Base-by-base conservation (phyloP, 2,113 vertebrate genomes). In the Pedionomus torquatus region DNA sequence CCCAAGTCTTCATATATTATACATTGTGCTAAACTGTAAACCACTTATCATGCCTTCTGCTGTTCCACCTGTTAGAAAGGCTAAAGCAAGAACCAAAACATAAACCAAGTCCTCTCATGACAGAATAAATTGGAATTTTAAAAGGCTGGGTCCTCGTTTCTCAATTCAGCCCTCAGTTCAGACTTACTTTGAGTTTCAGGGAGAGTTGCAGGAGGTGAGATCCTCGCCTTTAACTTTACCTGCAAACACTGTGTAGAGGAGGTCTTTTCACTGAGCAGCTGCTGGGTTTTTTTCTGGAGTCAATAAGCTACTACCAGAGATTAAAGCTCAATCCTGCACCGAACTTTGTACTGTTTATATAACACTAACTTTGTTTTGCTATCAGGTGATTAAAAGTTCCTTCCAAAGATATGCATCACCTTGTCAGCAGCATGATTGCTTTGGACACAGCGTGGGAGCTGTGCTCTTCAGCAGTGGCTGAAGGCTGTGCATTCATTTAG, bases 331-430 rank as follows among this genome's bases (percentile, higher is more conserved):
- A 51, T 76, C 84, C 84, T 61, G 33, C 44, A 48, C 71, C 76
- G 92, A 90, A 97, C 96, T 97, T 97, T 97, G 97, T 78, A 93
- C 96, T 97, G 85, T 93, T 95, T 91, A 66, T 63, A 3, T 48
- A 94, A 61, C 57, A 64, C 57, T 88, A 46, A 71, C 75, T 82
- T 80, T 81, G 70, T 30, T 91, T 79, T 82, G 52, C 81, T 74
- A 17, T 64, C 64, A 75, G 43, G 54, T 80, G 41, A 43, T 54
- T 52, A 46, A 72, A 91, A 87, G 23, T 43, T 69, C n/a, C 41
- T 64, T 60, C 51, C 55, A 44, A 79, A 87, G 88, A 25, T 5
- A 13, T 3, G 10, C 33, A 70, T 37, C 24, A 39, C 51, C 31
- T 72, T n/a, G 5, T 46, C 80, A 77, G 66, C 6, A 2, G 24